A percentile compares a stretch with the other conserved stretches of the same genome.
Evolutionary conservation across 2,888 invertebrate species (phyloP).

Genomic region (Carabus problematicus): DNA sequence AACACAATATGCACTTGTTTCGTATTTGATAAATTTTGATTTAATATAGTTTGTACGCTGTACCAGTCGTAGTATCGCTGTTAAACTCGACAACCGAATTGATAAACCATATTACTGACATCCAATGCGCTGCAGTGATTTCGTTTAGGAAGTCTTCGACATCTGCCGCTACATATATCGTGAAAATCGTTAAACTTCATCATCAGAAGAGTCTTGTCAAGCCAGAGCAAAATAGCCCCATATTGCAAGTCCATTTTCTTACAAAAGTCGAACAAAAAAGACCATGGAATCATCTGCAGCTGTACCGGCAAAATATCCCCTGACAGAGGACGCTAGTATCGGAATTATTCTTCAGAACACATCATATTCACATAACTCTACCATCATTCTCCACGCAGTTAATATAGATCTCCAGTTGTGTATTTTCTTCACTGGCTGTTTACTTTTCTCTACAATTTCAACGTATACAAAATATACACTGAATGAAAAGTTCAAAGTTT

Average conservation of each 20-base stretch:
- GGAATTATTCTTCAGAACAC: conserved; percentile 13
- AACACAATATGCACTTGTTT: too few relatives aligned
- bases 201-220: neutral
- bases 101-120: conserved; percentile 26
- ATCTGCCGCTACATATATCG: conserved; percentile 15
- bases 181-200: conserved; percentile 16
- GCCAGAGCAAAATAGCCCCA: too few relatives aligned
- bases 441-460: too few relatives aligned
- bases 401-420: too few relatives aligned
- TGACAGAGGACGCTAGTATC: too few relatives aligned
- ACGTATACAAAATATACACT: too few relatives aligned
- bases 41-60: neutral
- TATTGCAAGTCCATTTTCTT: too few relatives aligned
- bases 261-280: too few relatives aligned
- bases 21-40: neutral
- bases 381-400: neutral
- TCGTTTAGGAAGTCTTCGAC: neutral
- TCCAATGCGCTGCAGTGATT: conserved; percentile 15
- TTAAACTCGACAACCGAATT: conserved; percentile 1
- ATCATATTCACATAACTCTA: conserved; percentile 17
- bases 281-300: too few relatives aligned
- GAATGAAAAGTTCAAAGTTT: conserved; percentile 30
- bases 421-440: too few relatives aligned
- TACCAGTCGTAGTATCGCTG: neutral
- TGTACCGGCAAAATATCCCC: too few relatives aligned